Base-by-base conservation (phyloP, 1,140 invertebrate species). In the Agraylea sexmaculata region DNA sequence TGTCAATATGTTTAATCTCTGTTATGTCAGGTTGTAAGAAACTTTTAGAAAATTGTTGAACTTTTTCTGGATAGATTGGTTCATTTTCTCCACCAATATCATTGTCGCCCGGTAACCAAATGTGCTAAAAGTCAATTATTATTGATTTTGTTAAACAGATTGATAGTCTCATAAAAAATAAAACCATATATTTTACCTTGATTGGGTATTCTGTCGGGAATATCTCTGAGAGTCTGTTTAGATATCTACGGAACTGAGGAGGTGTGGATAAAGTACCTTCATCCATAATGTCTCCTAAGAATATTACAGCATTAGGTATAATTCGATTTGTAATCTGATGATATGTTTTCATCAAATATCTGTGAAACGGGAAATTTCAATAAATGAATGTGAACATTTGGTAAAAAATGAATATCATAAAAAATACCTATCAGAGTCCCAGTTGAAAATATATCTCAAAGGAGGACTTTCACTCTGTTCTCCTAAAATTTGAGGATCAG, bases 11-110 rank as follows among this genome's bases (percentile, higher is more conserved):
- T 38, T 71, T 69, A 49, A 73, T 68, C 41, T 64, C 61, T 33
- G 82, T 67, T 1, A 77, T 56, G 51, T 77, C 71, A 8, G 78
- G 69, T 47, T 81, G 77, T 30, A 70, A 69, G 59, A 87, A 92
- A 40, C 79, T 72, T 51, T 73, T 71, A 47, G 83, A 74, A 62
- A 91, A 96, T 57, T 84, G 73, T 19, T 73, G 64, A 15, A 86
- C 58, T 64, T 89, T 88, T 29, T 75, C 65, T 20, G 64, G 52
- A 27, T 76, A 80, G 25, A 91, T 74, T 42, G 69, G 64, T 59
- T 90, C 83, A 53, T 74, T 77, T 63, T 96, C 90, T 17, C 90
- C 90, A 16, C 90, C 91, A 50, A 95, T 88, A 57, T 96, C 90
- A 68, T 95, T 95, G 58, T 96, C 91, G 13, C 91, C 91, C 23